Evolutionary conservation across 2,797 vertebrate species (phyloP).

Genomic region (Myotis pilosus): DNA sequence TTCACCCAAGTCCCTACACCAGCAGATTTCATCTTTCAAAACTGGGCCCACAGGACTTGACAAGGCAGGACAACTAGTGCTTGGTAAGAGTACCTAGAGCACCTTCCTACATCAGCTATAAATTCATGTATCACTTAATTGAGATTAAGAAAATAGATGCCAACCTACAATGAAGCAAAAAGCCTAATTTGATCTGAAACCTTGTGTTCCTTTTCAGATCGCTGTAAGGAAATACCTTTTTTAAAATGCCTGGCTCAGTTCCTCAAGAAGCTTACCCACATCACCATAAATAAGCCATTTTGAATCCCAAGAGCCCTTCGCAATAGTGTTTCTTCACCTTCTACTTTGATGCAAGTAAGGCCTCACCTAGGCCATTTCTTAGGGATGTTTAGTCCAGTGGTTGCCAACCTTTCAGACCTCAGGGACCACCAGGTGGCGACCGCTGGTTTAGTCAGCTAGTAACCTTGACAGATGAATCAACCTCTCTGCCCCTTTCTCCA

Average conservation of each 20-base stretch:
- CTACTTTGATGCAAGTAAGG: not conserved
- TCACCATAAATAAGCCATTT: not conserved
- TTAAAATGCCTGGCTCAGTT: not conserved
- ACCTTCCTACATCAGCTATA: not conserved
- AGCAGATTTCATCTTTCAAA: not conserved
- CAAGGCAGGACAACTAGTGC: too few species aligned
- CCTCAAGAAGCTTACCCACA: not conserved
- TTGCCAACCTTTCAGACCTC: too few species aligned
- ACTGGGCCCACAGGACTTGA: too few species aligned
- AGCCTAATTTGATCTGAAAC: not conserved
- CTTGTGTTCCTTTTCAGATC: not conserved
- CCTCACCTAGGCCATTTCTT: not conserved
- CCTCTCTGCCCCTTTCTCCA: not conserved
- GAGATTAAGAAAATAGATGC: not conserved
- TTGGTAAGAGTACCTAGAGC: not conserved
- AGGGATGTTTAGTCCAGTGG: not conserved
- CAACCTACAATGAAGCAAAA: not conserved
- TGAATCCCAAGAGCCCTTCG: not conserved
- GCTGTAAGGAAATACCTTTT: not conserved
- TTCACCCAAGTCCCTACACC: not conserved
- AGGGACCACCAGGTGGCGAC: fast-evolving
- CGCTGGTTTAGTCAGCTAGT: not conserved
- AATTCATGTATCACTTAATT: not conserved
- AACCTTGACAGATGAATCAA: not conserved
- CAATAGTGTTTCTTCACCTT: not conserved